Evolutionary conservation across 2,113 vertebrate species (phyloP).

Genomic region (Semnornis frantzii): DNA sequence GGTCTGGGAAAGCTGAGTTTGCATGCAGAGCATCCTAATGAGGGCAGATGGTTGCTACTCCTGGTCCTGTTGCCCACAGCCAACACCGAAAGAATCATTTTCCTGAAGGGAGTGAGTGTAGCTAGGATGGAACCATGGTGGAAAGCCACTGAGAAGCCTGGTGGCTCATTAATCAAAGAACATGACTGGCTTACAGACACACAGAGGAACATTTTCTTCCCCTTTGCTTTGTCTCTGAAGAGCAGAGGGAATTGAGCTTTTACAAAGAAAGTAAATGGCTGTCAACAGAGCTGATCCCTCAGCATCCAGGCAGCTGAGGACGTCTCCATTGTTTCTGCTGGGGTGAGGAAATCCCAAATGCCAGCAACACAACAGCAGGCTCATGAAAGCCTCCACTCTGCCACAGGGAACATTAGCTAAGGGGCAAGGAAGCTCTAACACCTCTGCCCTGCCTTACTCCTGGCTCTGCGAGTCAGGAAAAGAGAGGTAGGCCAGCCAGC

Average conservation of each 20-base stretch:
- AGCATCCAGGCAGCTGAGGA: not conserved
- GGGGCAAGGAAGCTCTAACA: not conserved
- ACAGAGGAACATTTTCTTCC: not conserved
- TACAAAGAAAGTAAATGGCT: not conserved
- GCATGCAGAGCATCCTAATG: not conserved
- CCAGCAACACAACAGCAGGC: not conserved
- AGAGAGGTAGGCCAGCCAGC: not conserved
- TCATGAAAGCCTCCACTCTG: not conserved
- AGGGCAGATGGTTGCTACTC: not conserved
- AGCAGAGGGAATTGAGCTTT: not conserved
- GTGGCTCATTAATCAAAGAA: not conserved
- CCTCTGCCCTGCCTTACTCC: not conserved
- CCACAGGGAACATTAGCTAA: not conserved
- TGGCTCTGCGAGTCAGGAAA: not conserved
- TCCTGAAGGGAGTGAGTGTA: not conserved
- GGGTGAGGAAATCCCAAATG: not conserved
- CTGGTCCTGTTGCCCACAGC: not conserved
- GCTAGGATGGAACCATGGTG: not conserved
- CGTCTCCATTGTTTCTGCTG: not conserved
- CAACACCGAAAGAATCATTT: not conserved
- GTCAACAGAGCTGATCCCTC: not conserved
- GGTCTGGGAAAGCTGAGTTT: not conserved
- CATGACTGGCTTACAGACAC: not conserved
- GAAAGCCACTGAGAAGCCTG: not conserved
- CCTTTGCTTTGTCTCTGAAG: not conserved